A percentile compares a stretch with the other conserved stretches of the same genome.
phyloP scores from a whole-genome alignment of 2,888 invertebrate species.

The Lamellibrachia satsuma region DNA sequence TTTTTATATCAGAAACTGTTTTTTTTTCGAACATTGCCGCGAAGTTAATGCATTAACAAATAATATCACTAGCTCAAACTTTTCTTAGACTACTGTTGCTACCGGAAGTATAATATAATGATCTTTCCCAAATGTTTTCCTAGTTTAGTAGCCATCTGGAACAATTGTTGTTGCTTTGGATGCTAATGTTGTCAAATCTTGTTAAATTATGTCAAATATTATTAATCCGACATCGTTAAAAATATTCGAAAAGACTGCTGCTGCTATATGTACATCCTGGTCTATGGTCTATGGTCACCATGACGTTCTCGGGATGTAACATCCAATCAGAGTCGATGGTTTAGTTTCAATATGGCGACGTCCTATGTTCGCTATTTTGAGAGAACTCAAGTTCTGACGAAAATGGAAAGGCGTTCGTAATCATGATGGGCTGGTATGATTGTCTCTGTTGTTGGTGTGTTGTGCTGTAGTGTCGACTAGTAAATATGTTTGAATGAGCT shows the following conservation, averaged over 20 bases:
- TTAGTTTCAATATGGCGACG: constrained; percentile 46
- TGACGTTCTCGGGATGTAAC: not conserved
- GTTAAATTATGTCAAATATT: too few species aligned
- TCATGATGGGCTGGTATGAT: not conserved
- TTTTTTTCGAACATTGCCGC: too few species aligned
- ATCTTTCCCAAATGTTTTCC: too few species aligned
- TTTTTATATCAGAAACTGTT: too few species aligned
- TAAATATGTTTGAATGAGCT: not conserved
- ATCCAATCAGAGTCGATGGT: constrained; percentile 38
- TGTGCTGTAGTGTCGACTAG: not conserved
- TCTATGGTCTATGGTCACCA: not conserved
- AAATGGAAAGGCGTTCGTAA: not conserved
- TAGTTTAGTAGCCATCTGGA: too few species aligned
- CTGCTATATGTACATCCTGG: not conserved
- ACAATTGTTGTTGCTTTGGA: too few species aligned
- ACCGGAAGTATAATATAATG: too few species aligned
- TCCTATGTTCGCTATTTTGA: not conserved
- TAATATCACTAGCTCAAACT: too few species aligned
- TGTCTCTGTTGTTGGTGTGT: not conserved
- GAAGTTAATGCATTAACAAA: too few species aligned
- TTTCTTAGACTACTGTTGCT: too few species aligned
- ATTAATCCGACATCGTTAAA: too few species aligned
- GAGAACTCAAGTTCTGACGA: not conserved
- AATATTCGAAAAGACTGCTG: not conserved
- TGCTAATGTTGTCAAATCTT: too few species aligned